Conservation (phyloP, 2,113 vertebrate genomes). For the Hypocryptadius cinnamomeus region DNA sequence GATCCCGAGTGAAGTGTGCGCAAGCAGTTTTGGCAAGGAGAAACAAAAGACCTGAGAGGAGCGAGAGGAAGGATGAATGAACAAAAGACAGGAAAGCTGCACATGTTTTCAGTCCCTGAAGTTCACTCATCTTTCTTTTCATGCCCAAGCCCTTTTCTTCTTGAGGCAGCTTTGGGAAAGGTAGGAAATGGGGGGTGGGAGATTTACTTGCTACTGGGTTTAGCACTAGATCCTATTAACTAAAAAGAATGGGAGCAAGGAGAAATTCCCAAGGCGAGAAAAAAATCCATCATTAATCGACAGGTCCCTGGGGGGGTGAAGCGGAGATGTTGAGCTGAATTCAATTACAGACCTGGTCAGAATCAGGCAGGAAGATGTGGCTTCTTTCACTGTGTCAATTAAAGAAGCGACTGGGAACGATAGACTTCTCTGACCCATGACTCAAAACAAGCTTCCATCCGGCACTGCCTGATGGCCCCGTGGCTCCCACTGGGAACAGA, state of each 20-base stretch:
- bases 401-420: conserved; percentile 1
- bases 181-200: not conserved
- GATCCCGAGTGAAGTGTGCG: not conserved
- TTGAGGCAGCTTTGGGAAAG: not conserved
- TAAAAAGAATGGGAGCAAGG: conserved; percentile 26
- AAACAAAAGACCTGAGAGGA: not conserved
- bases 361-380: conserved; percentile 41
- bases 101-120: not conserved
- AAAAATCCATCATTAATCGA: not conserved
- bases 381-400: conserved; percentile 46
- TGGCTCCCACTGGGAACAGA: conserved; percentile 31
- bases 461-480: conserved; percentile 24
- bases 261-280: conserved; percentile 16
- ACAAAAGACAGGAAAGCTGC: not conserved
- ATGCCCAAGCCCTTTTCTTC: not conserved
- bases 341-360: conserved; percentile 39
- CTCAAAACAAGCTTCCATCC: conserved; percentile 20
- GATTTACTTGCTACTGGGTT: not conserved
- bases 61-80: not conserved
- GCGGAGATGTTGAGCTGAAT: conserved; percentile 14
- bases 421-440: conserved; percentile 10
- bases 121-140: not conserved
- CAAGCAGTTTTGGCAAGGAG: conserved; percentile 24
- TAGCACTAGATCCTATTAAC: conserved; percentile 2
- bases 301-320: not conserved